Percentiles rank a stretch among this genome's conserved stretches.
These are phyloP conservation scores for Probaryconus sp. DNA, from an alignment of 1,140 invertebrate genomes.

Conservation along the genomic window DNA sequence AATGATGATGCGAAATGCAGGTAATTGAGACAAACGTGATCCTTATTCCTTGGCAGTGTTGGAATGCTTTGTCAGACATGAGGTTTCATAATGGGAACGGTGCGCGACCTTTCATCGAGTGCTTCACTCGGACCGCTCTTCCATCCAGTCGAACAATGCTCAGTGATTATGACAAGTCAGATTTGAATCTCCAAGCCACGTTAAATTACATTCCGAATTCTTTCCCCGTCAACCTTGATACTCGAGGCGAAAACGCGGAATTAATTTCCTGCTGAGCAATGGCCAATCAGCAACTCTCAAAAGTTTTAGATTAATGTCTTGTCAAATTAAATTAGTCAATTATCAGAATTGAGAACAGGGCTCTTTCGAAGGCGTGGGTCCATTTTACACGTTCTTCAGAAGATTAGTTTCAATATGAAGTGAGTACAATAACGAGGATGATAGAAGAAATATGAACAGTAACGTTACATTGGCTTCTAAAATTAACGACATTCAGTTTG, in stretches of 20 bases:
- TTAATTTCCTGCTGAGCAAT: slow-evolving; percentile 61
- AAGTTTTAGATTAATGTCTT: slow-evolving; percentile 58
- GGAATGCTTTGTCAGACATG: slow-evolving; percentile 40
- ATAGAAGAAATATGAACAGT: neutral
- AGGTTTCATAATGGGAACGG: slow-evolving; percentile 50
- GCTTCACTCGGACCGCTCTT: slow-evolving; percentile 37
- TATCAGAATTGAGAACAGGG: slow-evolving; percentile 25
- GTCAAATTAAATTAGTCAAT: slow-evolving; percentile 60
- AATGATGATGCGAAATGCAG: slow-evolving; percentile 18
- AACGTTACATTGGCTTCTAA: slow-evolving; percentile 8
- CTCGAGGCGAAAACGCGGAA: slow-evolving; percentile 57
- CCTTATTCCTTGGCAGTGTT: slow-evolving; percentile 30
- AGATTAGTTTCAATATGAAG: slow-evolving; percentile 12
- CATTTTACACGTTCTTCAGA: slow-evolving; percentile 24
- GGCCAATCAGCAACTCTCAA: slow-evolving; percentile 46
- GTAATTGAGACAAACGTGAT: slow-evolving; percentile 51
- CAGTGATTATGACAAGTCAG: slow-evolving; percentile 59
- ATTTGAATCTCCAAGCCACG: slow-evolving; percentile 48
- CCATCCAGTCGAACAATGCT: slow-evolving; percentile 53
- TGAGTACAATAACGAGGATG: slow-evolving; percentile 12
- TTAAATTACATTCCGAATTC: slow-evolving; percentile 61
- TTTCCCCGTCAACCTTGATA: slow-evolving; percentile 58
- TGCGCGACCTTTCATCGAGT: slow-evolving; percentile 57
- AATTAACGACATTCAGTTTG: slow-evolving; percentile 16
- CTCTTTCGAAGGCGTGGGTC: slow-evolving; percentile 21